Conservation (phyloP, 2,113 vertebrate species). For the Oostethus manadensis region DNA sequence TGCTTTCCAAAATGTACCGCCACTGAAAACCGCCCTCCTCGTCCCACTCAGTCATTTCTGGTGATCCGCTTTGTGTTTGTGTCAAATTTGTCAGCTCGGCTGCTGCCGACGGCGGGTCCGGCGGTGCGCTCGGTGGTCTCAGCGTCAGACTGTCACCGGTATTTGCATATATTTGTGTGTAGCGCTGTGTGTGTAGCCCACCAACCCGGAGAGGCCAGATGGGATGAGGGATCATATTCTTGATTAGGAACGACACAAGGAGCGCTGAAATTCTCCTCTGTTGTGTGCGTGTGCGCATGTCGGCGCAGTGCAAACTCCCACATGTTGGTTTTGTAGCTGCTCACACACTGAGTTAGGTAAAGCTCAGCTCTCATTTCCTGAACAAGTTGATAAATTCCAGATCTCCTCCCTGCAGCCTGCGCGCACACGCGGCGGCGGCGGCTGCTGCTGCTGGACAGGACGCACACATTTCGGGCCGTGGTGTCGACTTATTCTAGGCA, state of each 20-base stretch:
- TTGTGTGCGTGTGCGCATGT: conserved; percentile 2
- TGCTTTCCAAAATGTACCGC: too few relatives aligned
- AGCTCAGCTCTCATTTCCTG: conserved; percentile 54
- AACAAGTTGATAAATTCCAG: conserved; percentile 68
- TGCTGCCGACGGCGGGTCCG: conserved; percentile 1
- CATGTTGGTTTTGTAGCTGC: conserved; percentile 47
- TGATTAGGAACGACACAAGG: conserved; percentile 57
- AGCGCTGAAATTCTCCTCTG: conserved; percentile 31
- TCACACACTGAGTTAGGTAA: conserved; percentile 37
- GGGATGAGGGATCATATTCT: conserved; percentile 64
- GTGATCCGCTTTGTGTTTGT: background rate
- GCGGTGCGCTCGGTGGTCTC: conserved; percentile 41
- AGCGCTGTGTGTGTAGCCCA: conserved; percentile 34
- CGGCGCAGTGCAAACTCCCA: conserved; percentile 29
- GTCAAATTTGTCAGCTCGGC: background rate
- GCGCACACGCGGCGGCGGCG: background rate
- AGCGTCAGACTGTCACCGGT: conserved; percentile 26
- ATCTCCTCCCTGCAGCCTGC: conserved; percentile 29
- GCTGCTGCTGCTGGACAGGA: background rate
- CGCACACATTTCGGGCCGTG: background rate
- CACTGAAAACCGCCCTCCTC: background rate
- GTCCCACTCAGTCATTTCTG: background rate
- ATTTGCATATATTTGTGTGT: conserved; percentile 19
- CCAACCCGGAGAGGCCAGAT: conserved; percentile 61
- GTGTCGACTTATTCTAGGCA: conserved; percentile 49